Percentiles rank a stretch among this genome's conserved stretches.
Evolutionary conservation across 2,888 invertebrate genomes (phyloP).

Genomic region (Patella pellucida): DNA sequence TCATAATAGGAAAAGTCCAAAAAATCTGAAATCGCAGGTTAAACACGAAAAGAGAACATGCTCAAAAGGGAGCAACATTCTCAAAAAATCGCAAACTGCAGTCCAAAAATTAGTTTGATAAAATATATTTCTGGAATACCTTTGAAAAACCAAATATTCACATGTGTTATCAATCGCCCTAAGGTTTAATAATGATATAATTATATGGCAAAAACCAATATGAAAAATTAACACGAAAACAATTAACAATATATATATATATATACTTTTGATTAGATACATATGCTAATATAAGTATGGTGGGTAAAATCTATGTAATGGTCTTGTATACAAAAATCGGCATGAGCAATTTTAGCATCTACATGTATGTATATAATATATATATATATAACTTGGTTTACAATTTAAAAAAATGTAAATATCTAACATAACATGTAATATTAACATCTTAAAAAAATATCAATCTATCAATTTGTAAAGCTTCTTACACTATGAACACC

Average conservation of each 20-base stretch:
- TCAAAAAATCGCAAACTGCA: conserved; percentile 38
- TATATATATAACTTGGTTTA: neutral
- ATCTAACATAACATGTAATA: conserved; percentile 46
- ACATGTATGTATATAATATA: neutral
- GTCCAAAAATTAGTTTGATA: conserved; percentile 44
- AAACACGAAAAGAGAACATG: conserved; percentile 32
- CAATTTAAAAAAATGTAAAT: conserved; percentile 34
- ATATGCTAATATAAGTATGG: conserved; percentile 41
- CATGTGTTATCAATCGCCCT: conserved; percentile 28
- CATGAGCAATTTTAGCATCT: conserved; percentile 40
- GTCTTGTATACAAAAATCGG: conserved; percentile 26
- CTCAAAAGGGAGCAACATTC: conserved; percentile 67
- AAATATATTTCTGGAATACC: conserved; percentile 50
- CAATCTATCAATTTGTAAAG: conserved; percentile 54
- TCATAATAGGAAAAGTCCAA: conserved; percentile 34
- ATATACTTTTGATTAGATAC: conserved; percentile 32
- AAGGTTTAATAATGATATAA: conserved; percentile 31
- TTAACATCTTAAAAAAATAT: conserved; percentile 56
- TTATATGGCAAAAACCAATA: conserved; percentile 24
- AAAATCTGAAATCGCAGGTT: neutral
- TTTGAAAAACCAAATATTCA: conserved; percentile 43
- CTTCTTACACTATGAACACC: conserved; percentile 57
- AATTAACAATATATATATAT: conserved; percentile 11
- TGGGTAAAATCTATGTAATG: conserved; percentile 30
- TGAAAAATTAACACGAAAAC: conserved; percentile 28